Base-by-base conservation (phyloP, 2,113 vertebrate genomes). In the Montifringilla adamsi region DNA sequence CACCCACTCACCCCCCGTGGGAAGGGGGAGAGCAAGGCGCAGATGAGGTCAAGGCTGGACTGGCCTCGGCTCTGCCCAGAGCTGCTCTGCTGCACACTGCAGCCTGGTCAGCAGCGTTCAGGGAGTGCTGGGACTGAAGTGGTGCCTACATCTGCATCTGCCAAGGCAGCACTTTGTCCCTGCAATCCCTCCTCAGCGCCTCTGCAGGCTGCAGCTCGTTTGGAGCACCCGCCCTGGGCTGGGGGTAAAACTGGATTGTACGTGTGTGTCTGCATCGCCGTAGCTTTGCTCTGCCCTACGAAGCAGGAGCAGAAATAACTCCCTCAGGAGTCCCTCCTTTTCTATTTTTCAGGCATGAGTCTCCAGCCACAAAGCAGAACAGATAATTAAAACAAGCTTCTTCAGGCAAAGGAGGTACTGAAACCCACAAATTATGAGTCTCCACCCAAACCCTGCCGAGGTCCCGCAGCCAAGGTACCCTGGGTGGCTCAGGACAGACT, bases 241-340 rank as follows among this genome's bases (percentile, higher is more conserved):
- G 11, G 59, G 70, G 41, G 43, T 17, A 13, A 21, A 56, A 27
- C 0, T 20, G 50, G 13, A 1, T 10, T 50, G 49, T 14, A 7
- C 13, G 1, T 0, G 4, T 9, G 41, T 3, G 1, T 24, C 53
- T 21, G 16, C 62, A 15, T 2, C 0, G 0, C 53, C 3, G 0
- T 0, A 15, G 4, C 43, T 62, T 9, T 46, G 56, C 56, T 58
- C 74, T n/a, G 41, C 4, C 24, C 52, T 30, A 0, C 11, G 58
- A 12, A 63, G 58, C 0, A 41, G 56, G 31, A 86, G 39, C 80
- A 63, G 44, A 59, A 64, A 7, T 10, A 19, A 39, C 21, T 41
- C 56, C 56, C 62, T 27, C 21, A 1, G 60, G 28, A 67, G 11
- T 76, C 6, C 21, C n/a, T 20, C 35, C 37, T 35, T 58, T 56